A percentile compares a stretch with the other conserved stretches of the same genome.
These are phyloP conservation scores for Dyspetes luteomarginatus DNA, from an alignment of 2,888 invertebrate species.

Conservation along the genomic window DNA sequence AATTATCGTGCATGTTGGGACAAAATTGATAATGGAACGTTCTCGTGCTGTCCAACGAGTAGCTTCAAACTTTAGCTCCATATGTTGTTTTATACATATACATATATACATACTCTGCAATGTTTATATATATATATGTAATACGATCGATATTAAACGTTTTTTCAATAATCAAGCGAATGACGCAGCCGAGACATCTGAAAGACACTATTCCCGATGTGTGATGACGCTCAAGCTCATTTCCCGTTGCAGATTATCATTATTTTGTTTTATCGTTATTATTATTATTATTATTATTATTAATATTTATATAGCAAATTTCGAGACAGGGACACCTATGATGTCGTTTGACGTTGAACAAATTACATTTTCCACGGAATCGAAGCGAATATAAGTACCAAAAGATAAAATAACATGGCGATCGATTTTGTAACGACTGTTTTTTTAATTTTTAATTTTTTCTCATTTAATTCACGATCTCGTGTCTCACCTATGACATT, in stretches of 20 bases:
- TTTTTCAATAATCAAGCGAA: constrained; percentile 54
- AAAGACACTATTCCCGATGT: constrained; percentile 46
- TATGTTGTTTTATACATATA: constrained; percentile 28
- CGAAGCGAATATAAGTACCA: constrained; percentile 27
- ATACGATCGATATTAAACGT: constrained; percentile 58
- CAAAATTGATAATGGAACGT: constrained; percentile 38
- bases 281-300: constrained; percentile 35
- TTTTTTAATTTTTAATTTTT: neutral
- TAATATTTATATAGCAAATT: constrained; percentile 50
- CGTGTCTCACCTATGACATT: neutral
- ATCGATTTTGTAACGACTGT: neutral
- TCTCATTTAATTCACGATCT: neutral
- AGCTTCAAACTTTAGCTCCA: constrained; percentile 25
- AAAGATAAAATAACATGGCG: neutral
- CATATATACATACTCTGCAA: constrained; percentile 33
- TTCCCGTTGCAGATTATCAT: constrained; percentile 51
- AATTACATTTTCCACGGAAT: neutral
- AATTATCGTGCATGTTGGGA: constrained; percentile 43
- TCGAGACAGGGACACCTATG: constrained; percentile 34
- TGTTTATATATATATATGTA: constrained; percentile 11
- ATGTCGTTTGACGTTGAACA: constrained; percentile 1
- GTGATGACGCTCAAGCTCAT: constrained; percentile 54
- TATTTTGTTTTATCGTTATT: constrained; percentile 36
- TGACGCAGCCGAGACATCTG: constrained; percentile 49
- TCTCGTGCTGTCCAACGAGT: constrained; percentile 28